Evolutionary conservation across 2,113 vertebrate species (phyloP).

Genomic region (Tragelaphus imberbis): DNA sequence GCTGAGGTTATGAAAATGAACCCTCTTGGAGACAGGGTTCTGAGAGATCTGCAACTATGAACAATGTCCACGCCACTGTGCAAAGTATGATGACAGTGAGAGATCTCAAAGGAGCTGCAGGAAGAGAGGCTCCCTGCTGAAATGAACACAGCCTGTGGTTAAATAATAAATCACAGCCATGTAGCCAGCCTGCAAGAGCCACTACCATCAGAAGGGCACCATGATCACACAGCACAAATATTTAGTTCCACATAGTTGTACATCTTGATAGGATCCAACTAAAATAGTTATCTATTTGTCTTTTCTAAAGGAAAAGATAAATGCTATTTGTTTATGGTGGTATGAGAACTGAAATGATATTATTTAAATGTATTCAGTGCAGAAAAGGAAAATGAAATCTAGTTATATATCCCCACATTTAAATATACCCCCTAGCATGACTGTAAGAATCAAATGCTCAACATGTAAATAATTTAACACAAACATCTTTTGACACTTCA

Average conservation of each 20-base stretch:
- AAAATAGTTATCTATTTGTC: neutral
- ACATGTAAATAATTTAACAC: conserved; percentile 56
- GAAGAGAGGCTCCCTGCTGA: conserved; percentile 76
- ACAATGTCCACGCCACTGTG: conserved; percentile 63
- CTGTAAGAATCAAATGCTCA: neutral
- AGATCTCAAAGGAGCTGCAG: conserved; percentile 74
- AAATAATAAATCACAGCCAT: conserved; percentile 83
- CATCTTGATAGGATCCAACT: conserved; percentile 9
- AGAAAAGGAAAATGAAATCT: neutral
- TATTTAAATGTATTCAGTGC: neutral
- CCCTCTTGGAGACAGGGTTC: conserved; percentile 49
- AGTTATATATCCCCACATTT: neutral
- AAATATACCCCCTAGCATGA: neutral
- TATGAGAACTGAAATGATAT: neutral
- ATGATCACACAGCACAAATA: conserved; percentile 40
- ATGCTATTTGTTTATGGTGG: conserved; percentile 28
- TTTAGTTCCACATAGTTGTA: neutral
- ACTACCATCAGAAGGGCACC: conserved; percentile 41
- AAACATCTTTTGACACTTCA: conserved; percentile 41
- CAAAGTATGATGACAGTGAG: conserved; percentile 60
- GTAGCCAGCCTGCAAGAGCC: conserved; percentile 59
- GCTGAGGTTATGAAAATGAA: conserved; percentile 61
- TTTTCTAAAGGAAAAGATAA: conserved; percentile 14
- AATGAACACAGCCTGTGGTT: conserved; percentile 74
- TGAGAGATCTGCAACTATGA: conserved; percentile 55